These are phyloP conservation scores for Labeo rohita DNA, from an alignment of 2,113 vertebrate species.

Conservation along the genomic window DNA sequence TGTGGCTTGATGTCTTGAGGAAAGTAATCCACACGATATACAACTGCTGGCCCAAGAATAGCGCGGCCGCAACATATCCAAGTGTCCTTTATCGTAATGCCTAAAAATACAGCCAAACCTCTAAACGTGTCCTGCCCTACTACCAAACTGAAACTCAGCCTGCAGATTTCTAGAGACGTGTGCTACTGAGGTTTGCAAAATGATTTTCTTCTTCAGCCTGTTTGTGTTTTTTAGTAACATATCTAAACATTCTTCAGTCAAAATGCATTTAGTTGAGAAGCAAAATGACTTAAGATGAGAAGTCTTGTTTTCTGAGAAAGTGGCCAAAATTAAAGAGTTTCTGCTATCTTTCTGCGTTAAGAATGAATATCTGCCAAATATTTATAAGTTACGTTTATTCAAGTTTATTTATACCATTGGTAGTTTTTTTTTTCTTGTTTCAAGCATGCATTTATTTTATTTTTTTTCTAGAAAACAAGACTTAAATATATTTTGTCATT, in stretches of 20 bases:
- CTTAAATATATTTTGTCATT: neutral
- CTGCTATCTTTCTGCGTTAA: neutral
- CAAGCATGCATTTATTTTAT: neutral
- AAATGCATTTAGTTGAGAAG: neutral
- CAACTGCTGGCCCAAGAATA: constrained; percentile 24
- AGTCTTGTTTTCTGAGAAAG: neutral
- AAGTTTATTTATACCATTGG: neutral
- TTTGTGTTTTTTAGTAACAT: neutral
- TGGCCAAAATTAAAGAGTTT: too few relatives aligned
- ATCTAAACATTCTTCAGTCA: neutral
- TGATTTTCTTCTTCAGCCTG: neutral
- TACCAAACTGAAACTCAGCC: constrained; percentile 12
- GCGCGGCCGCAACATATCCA: neutral
- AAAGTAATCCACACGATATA: neutral
- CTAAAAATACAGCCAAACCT: constrained; percentile 51
- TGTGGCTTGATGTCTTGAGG: neutral
- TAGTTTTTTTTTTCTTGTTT: neutral
- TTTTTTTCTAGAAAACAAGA: too few relatives aligned
- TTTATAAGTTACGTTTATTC: too few relatives aligned
- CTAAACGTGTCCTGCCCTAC: constrained; percentile 29
- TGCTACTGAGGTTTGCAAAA: neutral
- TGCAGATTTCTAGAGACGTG: neutral
- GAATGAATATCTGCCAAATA: neutral
- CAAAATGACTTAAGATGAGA: neutral
- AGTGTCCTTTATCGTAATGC: constrained; percentile 43